Evolutionary conservation across 2,797 vertebrate genomes (phyloP), one percentile per base, ranked within the genome.

Genomic region (Lithobates pipiens): DNA sequence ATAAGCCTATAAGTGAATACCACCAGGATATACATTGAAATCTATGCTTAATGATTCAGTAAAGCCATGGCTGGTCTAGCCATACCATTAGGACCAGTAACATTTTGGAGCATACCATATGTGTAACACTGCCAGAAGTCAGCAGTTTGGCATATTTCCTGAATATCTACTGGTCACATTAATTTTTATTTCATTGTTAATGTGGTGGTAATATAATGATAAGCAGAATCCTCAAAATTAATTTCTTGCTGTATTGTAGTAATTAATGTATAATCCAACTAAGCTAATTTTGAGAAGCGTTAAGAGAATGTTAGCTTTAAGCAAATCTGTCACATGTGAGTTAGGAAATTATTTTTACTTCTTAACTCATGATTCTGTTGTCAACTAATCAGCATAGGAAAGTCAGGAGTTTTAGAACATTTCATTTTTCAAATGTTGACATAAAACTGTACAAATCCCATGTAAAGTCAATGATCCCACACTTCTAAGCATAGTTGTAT

Each of bases 21-120:
- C 27, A 46, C 42, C 63, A 46, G 34, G 42, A 69, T 69, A 69
- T 80, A 80, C 65, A 23, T 27, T 32, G 65, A 10, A 80, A 32
- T 32, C 29, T 27, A 15, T n/a, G 6, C n/a, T 21, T 68, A 9
- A 65, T 50, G 42, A n/a, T 50, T 69, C 50, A 80, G 18, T 80
- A 70, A 50, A 54, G 23, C 15, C 10, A 1, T 25, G 32, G 13
- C 4, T 61, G 15, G 29, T 39, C 1, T 3, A 15, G 32, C 25
- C 21, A 50, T 57, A 76, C 46, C n/a, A 32, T 50, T 21, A 42
- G 32, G 73, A 29, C 23, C 15, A 27, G 74, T 18, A 57, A 23
- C 3, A 5, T 39, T 77, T 36, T 39, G 34, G 13, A 39, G 18
- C 21, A 63, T 63, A 77, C 25, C 1, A n/a, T 63, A 32, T 23